Conservation (phyloP, 1,140 invertebrate species). For the Leptonema lineaticorne region DNA sequence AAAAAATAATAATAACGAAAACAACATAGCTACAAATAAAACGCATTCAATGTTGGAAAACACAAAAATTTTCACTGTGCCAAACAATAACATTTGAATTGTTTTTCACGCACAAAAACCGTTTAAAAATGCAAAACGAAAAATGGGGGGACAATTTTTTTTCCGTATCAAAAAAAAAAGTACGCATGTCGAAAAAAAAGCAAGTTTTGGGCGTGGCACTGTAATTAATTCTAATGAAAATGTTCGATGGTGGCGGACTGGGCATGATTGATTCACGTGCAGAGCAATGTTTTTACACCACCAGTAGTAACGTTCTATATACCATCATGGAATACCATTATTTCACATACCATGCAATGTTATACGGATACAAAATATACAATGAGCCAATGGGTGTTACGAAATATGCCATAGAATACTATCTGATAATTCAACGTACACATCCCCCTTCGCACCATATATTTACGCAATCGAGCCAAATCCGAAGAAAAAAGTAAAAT, state of each 20-base stretch:
- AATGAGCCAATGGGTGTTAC: neutral
- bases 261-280: constrained; percentile 39
- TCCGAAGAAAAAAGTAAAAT: too few species aligned
- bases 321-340: neutral
- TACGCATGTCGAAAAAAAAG: neutral
- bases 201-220: constrained; percentile 2
- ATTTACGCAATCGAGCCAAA: neutral
- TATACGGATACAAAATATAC: neutral
- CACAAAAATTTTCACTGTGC: too few species aligned
- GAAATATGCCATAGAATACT: neutral
- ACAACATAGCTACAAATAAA: too few species aligned
- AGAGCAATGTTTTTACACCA: constrained; percentile 29
- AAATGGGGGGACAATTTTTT: neutral
- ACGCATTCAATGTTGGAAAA: too few species aligned
- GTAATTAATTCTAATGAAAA: constrained; percentile 43
- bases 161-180: neutral
- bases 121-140: too few species aligned
- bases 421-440: constrained; percentile 1
- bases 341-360: neutral
- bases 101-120: too few species aligned
- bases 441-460: neutral
- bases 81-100: too few species aligned
- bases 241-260: constrained; percentile 33
- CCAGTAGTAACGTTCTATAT: neutral
- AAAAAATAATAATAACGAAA: too few species aligned